Percentiles rank a stretch among this genome's conserved stretches.
Evolutionary conservation across 2,113 vertebrate species (phyloP).

Genomic region (Forbesichthys agassizii): DNA sequence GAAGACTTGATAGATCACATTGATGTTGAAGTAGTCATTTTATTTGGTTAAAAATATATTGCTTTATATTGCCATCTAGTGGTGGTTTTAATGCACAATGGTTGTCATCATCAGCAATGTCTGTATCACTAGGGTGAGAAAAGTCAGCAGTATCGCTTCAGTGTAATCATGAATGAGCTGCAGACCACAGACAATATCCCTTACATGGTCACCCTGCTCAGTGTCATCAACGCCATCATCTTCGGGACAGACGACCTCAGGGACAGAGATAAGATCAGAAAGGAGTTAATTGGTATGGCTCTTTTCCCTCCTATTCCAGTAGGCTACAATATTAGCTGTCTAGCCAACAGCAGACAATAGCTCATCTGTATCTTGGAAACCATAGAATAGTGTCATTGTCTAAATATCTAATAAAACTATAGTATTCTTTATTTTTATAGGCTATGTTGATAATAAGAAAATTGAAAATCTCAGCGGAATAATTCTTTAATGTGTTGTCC

Average conservation of each 20-base stretch:
- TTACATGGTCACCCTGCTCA: constrained; percentile 91
- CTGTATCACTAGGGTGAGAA: constrained; percentile 79
- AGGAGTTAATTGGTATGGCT: constrained; percentile 90
- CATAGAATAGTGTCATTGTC: too few relatives aligned
- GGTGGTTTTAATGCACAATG: constrained; percentile 6
- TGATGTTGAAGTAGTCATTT: not conserved
- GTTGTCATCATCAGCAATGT: not conserved
- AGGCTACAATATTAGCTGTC: too few relatives aligned
- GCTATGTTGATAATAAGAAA: too few relatives aligned
- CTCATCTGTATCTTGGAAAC: too few relatives aligned
- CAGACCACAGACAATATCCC: constrained; percentile 88
- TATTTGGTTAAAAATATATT: not conserved
- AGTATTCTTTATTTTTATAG: too few relatives aligned
- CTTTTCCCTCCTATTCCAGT: not conserved
- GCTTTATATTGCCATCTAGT: constrained; percentile 32
- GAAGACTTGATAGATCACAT: not conserved
- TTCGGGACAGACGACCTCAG: constrained; percentile 87
- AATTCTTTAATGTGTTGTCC: not conserved
- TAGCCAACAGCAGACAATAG: too few relatives aligned
- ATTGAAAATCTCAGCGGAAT: too few relatives aligned
- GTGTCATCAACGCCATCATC: constrained; percentile 93
- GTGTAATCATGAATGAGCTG: constrained; percentile 91
- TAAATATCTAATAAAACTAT: too few relatives aligned
- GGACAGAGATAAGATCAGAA: constrained; percentile 85
- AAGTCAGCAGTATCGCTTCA: constrained; percentile 95